phyloP scores from a whole-genome alignment of 2,797 vertebrate species.

The Setipinna tenuifilis region DNA sequence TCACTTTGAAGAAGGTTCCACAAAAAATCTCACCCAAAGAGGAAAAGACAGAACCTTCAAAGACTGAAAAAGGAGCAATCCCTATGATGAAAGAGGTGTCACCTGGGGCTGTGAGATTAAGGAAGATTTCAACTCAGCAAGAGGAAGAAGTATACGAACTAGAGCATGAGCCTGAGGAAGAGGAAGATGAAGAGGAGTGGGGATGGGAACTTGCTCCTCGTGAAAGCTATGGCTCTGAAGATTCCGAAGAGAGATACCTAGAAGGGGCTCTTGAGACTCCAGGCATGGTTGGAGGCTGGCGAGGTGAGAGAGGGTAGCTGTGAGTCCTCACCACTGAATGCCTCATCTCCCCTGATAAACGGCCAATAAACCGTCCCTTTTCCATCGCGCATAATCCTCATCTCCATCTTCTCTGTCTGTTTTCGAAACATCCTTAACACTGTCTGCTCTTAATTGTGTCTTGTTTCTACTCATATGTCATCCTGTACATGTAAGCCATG shows the following conservation, averaged over 20 bases:
- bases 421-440: constrained; percentile 57
- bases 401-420: constrained; percentile 59
- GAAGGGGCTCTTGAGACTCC: constrained; percentile 79
- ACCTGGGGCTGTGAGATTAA: constrained; percentile 71
- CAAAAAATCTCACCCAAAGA: constrained; percentile 71
- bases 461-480: constrained; percentile 13
- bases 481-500: constrained; percentile 30
- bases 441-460: constrained; percentile 55
- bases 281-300: constrained; percentile 76
- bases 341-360: constrained; percentile 59
- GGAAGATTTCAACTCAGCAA: constrained; percentile 72
- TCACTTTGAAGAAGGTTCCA: constrained; percentile 66
- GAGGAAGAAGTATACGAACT: constrained; percentile 76
- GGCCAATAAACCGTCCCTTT: constrained; percentile 60
- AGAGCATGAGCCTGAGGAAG: constrained; percentile 63
- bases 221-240: constrained; percentile 71
- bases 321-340: constrained; percentile 65
- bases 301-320: constrained; percentile 83
- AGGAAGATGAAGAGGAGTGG: constrained; percentile 73
- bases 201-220: constrained; percentile 77
- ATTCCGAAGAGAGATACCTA: constrained; percentile 68
- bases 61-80: constrained; percentile 57
- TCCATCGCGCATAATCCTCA: constrained; percentile 68
- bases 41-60: constrained; percentile 54
- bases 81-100: constrained; percentile 72